Evolutionary conservation across 1,140 invertebrate species (phyloP).

Genomic region (Bursaphelenchus mucronatus): DNA sequence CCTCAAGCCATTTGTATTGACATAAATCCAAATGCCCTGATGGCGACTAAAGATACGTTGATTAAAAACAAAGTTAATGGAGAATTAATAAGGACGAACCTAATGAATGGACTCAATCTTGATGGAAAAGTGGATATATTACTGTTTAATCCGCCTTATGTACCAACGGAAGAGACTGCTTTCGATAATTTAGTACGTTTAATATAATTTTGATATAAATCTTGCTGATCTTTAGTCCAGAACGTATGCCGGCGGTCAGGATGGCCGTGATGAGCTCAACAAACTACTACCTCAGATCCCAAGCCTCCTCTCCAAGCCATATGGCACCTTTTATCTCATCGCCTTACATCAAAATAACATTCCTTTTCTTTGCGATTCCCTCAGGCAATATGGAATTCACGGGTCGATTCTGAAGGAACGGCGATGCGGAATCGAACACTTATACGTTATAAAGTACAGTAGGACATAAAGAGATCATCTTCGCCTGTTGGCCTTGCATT

Average conservation of each 20-base stretch:
- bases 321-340: constrained; percentile 55
- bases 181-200: constrained; percentile 13
- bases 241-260: constrained; percentile 46
- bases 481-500: constrained; percentile 22
- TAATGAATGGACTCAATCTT: constrained; percentile 24
- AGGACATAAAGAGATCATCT: constrained; percentile 11
- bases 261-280: constrained; percentile 46
- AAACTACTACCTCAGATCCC: constrained; percentile 44
- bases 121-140: constrained; percentile 71
- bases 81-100: constrained; percentile 22
- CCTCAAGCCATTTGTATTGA: constrained; percentile 68
- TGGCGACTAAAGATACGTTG: constrained; percentile 70
- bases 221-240: constrained; percentile 42
- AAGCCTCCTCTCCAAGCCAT: constrained; percentile 35
- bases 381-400: constrained; percentile 21
- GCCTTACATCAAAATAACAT: constrained; percentile 53
- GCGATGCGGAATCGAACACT: constrained; percentile 54
- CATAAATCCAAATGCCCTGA: constrained; percentile 75
- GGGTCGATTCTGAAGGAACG: constrained; percentile 41
- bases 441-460: constrained; percentile 49
- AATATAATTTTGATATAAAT: neutral
- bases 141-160: constrained; percentile 96
- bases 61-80: constrained; percentile 61
- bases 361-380: constrained; percentile 17
- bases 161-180: constrained; percentile 69